phyloP scores from a whole-genome alignment of 37 sponge, comb jelly and placozoan genomes.

The Beroe forskalii region DNA sequence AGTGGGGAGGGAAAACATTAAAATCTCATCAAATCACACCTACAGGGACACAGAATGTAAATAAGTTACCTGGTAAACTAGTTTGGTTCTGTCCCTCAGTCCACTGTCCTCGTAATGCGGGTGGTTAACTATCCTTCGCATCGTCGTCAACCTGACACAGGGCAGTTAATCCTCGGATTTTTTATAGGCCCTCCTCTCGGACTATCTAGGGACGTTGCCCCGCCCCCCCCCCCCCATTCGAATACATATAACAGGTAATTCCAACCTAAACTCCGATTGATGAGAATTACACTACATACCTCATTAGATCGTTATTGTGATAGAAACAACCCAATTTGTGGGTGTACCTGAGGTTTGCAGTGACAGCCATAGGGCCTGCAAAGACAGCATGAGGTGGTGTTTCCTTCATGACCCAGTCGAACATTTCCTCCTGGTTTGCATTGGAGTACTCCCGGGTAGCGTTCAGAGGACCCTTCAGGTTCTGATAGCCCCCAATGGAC shows the following conservation, averaged over 20 bases:
- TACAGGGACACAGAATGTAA: background rate
- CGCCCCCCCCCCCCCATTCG: background rate
- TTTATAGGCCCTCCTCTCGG: background rate
- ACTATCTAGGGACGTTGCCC: background rate
- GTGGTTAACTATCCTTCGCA: slow-evolving; percentile 85
- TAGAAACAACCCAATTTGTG: no score
- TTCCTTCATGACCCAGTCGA: slow-evolving; percentile 52
- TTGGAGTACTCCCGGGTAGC: slow-evolving; percentile 78
- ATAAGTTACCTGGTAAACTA: slow-evolving; percentile 74
- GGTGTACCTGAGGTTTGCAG: slow-evolving; percentile 75
- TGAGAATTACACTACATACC: no score
- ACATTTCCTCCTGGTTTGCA: slow-evolving; percentile 77
- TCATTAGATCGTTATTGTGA: no score
- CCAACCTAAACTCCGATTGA: no score
- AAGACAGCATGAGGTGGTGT: slow-evolving; percentile 75
- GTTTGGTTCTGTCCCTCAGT: slow-evolving; percentile 75
- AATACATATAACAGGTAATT: background rate
- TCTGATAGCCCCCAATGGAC: slow-evolving; percentile 68
- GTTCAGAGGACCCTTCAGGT: slow-evolving; percentile 65
- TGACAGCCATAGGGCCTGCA: slow-evolving; percentile 90
- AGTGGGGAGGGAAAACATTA: no score
- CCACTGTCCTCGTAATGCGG: slow-evolving; percentile 89
- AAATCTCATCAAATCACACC: background rate
- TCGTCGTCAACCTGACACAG: slow-evolving; percentile 71
- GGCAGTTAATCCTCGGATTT: no score